A percentile compares a stretch with the other conserved stretches of the same genome.
phyloP scores from a whole-genome alignment of 2,888 invertebrate species.

The Pegoplata infirma region DNA sequence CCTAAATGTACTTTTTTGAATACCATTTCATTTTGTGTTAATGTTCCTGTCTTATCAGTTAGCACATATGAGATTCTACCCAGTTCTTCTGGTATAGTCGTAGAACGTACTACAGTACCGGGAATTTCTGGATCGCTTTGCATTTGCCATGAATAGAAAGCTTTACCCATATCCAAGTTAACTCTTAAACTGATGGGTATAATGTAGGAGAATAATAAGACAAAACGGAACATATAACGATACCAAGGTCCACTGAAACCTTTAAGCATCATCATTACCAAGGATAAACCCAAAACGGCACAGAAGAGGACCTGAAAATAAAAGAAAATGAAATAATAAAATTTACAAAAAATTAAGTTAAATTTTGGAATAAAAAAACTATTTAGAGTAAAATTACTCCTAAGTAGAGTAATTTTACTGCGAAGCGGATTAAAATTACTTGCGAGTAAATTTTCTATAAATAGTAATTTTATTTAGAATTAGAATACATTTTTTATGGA shows the following conservation, averaged over 20 bases:
- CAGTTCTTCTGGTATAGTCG: slow-evolving; percentile 98
- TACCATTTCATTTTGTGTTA: slow-evolving; percentile 99
- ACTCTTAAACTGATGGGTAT: slow-evolving; percentile 99
- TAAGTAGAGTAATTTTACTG: too few species aligned
- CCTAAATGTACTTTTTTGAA: slow-evolving; percentile 97
- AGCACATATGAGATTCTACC: slow-evolving; percentile 97
- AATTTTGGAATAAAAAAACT: too few species aligned
- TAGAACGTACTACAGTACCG: slow-evolving; percentile 96
- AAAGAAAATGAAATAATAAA: neutral
- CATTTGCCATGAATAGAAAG: slow-evolving; percentile 97
- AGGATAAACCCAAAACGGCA: slow-evolving; percentile 92
- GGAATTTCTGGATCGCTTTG: slow-evolving; percentile 94
- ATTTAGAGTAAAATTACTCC: too few species aligned
- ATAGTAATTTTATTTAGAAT: too few species aligned
- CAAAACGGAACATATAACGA: slow-evolving; percentile 96
- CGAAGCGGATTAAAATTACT: too few species aligned
- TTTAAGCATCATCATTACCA: slow-evolving; percentile 97
- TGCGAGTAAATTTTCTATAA: too few species aligned
- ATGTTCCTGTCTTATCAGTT: slow-evolving; percentile 98
- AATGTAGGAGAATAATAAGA: slow-evolving; percentile 98
- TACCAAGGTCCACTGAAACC: slow-evolving; percentile 98
- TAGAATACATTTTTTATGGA: too few species aligned
- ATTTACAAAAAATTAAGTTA: too few species aligned
- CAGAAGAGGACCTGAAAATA: slow-evolving; percentile 85
- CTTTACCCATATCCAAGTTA: slow-evolving; percentile 99